Evolutionary conservation across 2,888 invertebrate genomes (phyloP), one percentile per base, ranked within the genome.

Genomic region (Galerucella pusilla): DNA sequence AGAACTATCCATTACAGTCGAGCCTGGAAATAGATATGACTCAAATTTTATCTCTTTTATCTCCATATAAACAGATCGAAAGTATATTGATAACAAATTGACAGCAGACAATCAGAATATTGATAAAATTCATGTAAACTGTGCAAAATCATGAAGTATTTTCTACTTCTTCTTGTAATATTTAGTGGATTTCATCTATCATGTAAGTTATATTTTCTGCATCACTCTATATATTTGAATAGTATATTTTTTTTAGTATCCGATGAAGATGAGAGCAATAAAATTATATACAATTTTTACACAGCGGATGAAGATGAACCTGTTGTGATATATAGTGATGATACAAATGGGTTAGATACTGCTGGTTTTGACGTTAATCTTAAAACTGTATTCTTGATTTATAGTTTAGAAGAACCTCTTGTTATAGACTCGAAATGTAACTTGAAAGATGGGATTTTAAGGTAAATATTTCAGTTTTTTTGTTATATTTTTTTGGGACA

Each of bases 341-440:
- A 35, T 35, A 35, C 20, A n/a, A 35, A 63, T n/a, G 35, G n/a
- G 3, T 63, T 63, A 6, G n/a, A 11, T 7, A 11, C 35, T 16
- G 63, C 63, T 14, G 63, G 63, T n/a, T 63, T 63, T 63, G 63
- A 63, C 12, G 42, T 42, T 14, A n/a, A 14, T 11, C 35, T 35
- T 9, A 42, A 63, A n/a, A 63, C 63, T 14, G 63, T 63, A 9
- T 42, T 63, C n/a, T 16, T 63, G 3, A 35, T 63, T n/a, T 63
- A 63, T 14, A 63, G 63, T 63, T 63, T 42, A 9, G 63, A 35
- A 63, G 63, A 63, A 42, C 63, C 63, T 5, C 42, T n/a, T n/a
- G 3, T 2, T 35, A 42, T 63, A 42, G 63, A 63, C 14, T 9
- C n/a, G 9, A 63, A 63, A 63, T 63, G 35, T 9, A 35, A 63